Conservation (phyloP, 2,888 invertebrate genomes). For the Pseudeuparius sepicola region DNA sequence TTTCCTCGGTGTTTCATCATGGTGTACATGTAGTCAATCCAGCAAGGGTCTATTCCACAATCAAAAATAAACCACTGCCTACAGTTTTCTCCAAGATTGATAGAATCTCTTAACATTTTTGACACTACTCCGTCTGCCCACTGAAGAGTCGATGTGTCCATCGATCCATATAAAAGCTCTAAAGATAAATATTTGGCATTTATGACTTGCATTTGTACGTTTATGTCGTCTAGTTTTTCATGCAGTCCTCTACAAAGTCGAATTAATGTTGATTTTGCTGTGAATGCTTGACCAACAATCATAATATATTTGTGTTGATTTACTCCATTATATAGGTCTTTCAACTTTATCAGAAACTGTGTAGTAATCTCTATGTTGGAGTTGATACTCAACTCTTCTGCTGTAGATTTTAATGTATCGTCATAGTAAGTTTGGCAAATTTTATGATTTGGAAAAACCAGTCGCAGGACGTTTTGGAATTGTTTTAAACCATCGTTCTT, state of each 20-base stretch:
- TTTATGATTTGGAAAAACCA: conserved; percentile 85
- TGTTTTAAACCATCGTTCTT: conserved; percentile 71
- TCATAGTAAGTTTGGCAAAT: not conserved
- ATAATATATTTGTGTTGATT: conserved; percentile 72
- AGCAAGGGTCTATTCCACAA: conserved; percentile 74
- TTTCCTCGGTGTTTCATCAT: conserved; percentile 73
- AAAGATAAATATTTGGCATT: conserved; percentile 84
- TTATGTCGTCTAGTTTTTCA: conserved; percentile 9
- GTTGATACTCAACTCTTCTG: conserved; percentile 56
- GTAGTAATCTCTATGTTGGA: conserved; percentile 44
- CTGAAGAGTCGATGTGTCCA: too few relatives aligned
- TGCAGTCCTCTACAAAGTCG: conserved; percentile 61
- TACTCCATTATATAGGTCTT: conserved; percentile 82
- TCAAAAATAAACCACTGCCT: conserved; percentile 85
- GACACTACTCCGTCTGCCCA: conserved; percentile 78
- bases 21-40: conserved; percentile 78
- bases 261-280: conserved; percentile 70
- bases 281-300: conserved; percentile 69
- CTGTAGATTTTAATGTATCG: not conserved
- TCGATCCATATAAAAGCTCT: conserved; percentile 78
- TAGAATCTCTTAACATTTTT: conserved; percentile 61
- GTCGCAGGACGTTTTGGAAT: conserved; percentile 71
- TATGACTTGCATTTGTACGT: conserved; percentile 36
- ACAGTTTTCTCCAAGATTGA: conserved; percentile 54
- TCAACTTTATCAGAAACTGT: conserved; percentile 62